phyloP scores from a whole-genome alignment of 2,113 vertebrate species.

The Callospermophilus lateralis region DNA sequence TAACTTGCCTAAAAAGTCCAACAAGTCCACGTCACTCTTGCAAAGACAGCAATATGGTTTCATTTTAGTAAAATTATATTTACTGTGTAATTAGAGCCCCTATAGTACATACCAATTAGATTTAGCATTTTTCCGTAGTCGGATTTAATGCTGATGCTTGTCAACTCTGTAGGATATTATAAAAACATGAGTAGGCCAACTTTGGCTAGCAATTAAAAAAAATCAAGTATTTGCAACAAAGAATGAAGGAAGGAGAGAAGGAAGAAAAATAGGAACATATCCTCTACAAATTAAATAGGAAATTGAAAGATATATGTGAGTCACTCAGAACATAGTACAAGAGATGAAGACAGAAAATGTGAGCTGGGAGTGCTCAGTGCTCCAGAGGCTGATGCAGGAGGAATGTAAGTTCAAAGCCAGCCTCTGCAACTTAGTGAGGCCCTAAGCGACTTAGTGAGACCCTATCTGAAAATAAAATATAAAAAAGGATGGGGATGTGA shows the following conservation, averaged over 20 bases:
- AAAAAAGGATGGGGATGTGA: too few species aligned
- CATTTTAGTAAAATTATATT: background rate
- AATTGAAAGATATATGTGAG: background rate
- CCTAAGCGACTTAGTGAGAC: too few species aligned
- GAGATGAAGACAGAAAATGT: background rate
- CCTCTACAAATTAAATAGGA: background rate
- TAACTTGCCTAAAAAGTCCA: background rate
- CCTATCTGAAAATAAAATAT: too few species aligned
- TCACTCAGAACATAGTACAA: background rate
- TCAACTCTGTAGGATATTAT: background rate
- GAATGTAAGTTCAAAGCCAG: too few species aligned
- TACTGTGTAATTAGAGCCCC: background rate
- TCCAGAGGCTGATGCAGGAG: too few species aligned
- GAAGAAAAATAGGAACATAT: background rate
- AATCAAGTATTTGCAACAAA: background rate
- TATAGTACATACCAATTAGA: background rate
- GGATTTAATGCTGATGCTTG: background rate
- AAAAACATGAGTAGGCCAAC: background rate
- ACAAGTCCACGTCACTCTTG: background rate
- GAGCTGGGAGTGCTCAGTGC: background rate
- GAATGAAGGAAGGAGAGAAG: background rate
- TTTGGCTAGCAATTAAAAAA: background rate
- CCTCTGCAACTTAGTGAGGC: too few species aligned
- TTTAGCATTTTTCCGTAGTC: constrained; percentile 15
- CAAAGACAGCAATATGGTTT: background rate